Conservation (phyloP, 2,797 vertebrate species). For the Pelochelys cantorii region DNA sequence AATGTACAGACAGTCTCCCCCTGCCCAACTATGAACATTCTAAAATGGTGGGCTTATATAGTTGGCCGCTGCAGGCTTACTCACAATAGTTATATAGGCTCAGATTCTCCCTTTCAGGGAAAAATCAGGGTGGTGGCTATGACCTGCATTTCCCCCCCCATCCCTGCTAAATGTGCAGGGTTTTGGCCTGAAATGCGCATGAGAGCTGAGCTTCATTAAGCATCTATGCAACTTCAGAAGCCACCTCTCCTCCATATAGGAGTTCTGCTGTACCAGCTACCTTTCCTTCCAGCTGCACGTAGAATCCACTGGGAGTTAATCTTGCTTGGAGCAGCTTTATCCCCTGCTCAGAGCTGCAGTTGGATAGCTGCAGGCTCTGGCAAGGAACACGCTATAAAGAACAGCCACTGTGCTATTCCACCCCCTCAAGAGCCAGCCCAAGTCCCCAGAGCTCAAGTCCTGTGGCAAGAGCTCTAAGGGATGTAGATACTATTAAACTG, state of each 20-base stretch:
- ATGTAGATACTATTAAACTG: background rate
- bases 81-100: background rate
- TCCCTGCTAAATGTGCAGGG: background rate
- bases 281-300: background rate
- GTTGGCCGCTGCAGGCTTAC: background rate
- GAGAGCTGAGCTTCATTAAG: background rate
- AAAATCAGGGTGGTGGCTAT: background rate
- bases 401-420: background rate
- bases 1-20: background rate
- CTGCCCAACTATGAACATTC: rapidly evolving
- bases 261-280: background rate
- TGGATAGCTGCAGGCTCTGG: background rate
- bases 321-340: background rate
- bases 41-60: background rate
- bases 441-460: background rate
- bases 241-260: background rate
- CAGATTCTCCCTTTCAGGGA: background rate
- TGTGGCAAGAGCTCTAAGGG: background rate
- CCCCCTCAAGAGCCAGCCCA: background rate
- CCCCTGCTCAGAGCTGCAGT: background rate
- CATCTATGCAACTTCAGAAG: background rate
- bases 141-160: background rate
- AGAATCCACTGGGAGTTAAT: background rate
- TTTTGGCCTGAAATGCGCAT: background rate
- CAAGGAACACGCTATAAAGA: rapidly evolving